phyloP scores from a whole-genome alignment of 2,797 vertebrate species.

The Vireo griseus region DNA sequence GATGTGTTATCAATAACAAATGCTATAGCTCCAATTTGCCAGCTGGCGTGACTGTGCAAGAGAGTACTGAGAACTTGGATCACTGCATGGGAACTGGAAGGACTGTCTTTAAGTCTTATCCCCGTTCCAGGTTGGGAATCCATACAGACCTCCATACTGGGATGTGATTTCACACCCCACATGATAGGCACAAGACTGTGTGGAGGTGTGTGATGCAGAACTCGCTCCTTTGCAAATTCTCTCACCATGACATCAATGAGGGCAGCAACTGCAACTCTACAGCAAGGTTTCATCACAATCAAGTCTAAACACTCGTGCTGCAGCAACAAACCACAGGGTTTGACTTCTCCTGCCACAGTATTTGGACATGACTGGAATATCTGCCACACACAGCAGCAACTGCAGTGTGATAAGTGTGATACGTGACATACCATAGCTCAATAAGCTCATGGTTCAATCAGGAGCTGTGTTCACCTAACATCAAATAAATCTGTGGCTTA shows the following conservation, averaged over 20 bases:
- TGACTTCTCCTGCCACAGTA: neutral
- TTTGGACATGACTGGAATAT: neutral
- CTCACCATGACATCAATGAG: neutral
- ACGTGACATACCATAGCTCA: neutral
- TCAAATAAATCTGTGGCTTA: neutral
- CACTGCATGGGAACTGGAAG: neutral
- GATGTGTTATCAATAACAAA: neutral
- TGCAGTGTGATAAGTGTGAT: rapidly evolving
- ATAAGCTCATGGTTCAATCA: neutral
- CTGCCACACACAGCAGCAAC: neutral
- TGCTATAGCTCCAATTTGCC: neutral
- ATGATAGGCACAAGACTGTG: neutral
- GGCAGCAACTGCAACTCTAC: neutral
- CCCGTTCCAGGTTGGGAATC: neutral
- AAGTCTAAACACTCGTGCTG: neutral
- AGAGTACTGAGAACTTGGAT: rapidly evolving
- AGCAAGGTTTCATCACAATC: neutral
- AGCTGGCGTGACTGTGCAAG: neutral
- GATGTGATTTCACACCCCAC: neutral
- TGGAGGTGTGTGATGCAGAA: rapidly evolving
- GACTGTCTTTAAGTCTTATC: neutral
- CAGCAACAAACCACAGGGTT: neutral
- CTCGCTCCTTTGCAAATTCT: neutral
- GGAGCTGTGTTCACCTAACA: neutral
- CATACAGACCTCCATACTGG: rapidly evolving